These are phyloP conservation scores for Tauraco erythrolophus DNA, from an alignment of 2,113 vertebrate species.

Conservation along the genomic window DNA sequence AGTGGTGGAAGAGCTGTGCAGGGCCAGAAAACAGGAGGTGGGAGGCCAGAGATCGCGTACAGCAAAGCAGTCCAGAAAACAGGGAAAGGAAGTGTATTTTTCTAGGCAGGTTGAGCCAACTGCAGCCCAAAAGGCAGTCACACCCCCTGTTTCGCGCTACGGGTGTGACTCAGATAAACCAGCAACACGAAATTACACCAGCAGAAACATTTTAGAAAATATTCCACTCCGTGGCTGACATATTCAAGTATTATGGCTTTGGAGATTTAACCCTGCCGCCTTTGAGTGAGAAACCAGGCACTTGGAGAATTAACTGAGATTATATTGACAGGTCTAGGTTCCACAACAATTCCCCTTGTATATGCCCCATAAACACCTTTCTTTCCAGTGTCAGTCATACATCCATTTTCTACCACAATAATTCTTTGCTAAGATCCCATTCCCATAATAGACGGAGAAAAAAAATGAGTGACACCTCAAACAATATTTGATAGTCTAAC, in stretches of 20 bases:
- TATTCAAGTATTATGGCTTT: slow-evolving; percentile 37
- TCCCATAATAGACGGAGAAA: slow-evolving; percentile 71
- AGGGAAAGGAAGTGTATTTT: slow-evolving; percentile 19
- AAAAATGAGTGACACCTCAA: slow-evolving; percentile 85
- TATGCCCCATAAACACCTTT: slow-evolving; percentile 74
- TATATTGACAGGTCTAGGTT: slow-evolving; percentile 74
- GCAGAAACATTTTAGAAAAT: slow-evolving; percentile 48
- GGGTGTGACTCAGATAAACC: slow-evolving; percentile 34
- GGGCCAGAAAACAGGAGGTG: neutral
- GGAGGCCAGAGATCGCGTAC: neutral
- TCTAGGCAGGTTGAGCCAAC: neutral
- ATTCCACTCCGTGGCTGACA: slow-evolving; percentile 30
- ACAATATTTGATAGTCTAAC: slow-evolving; percentile 84
- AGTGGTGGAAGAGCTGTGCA: neutral
- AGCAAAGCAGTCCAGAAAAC: neutral
- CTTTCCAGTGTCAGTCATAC: slow-evolving; percentile 75
- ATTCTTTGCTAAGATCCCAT: slow-evolving; percentile 72
- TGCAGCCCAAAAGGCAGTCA: neutral
- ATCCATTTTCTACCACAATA: slow-evolving; percentile 67
- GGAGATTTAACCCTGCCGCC: slow-evolving; percentile 59
- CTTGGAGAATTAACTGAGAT: slow-evolving; percentile 45
- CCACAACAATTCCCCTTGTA: slow-evolving; percentile 71
- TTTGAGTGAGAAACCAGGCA: slow-evolving; percentile 51
- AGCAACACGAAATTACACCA: slow-evolving; percentile 29
- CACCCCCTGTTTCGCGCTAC: neutral